phyloP scores from a whole-genome alignment of 2,888 invertebrate genomes.

The Patella caerulea region DNA sequence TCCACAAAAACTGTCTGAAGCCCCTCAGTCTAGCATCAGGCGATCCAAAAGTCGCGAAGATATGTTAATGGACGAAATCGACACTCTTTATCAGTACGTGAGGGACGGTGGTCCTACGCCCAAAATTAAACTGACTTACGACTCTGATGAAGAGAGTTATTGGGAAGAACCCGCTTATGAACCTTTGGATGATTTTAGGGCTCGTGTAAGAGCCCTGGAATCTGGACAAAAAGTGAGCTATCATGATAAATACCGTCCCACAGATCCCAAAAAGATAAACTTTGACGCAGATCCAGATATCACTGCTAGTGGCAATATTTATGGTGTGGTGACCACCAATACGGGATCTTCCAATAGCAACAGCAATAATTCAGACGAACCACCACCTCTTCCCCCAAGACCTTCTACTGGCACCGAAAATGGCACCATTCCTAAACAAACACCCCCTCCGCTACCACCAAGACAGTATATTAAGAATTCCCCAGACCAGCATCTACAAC shows the following conservation, averaged over 20 bases:
- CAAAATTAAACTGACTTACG: slow-evolving; percentile 59
- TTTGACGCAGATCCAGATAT: background rate
- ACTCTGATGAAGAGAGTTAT: slow-evolving; percentile 68
- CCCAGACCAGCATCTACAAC: background rate
- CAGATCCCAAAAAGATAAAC: slow-evolving; percentile 38
- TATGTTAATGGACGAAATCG: slow-evolving; percentile 83
- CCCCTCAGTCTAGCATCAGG: slow-evolving; percentile 28
- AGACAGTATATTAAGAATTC: background rate
- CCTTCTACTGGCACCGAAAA: background rate
- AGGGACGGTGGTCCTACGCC: slow-evolving; percentile 91
- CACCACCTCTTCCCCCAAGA: slow-evolving; percentile 22
- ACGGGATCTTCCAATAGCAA: background rate
- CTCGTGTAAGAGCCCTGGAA: slow-evolving; percentile 53
- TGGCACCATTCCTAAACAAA: background rate
- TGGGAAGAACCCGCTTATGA: slow-evolving; percentile 70
- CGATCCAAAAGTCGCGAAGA: slow-evolving; percentile 80
- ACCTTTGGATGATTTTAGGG: slow-evolving; percentile 59
- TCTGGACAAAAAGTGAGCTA: slow-evolving; percentile 50
- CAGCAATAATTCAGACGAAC: background rate
- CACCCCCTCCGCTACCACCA: slow-evolving; percentile 21
- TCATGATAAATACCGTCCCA: slow-evolving; percentile 48
- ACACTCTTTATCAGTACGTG: slow-evolving; percentile 96
- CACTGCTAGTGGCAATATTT: background rate
- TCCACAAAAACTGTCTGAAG: slow-evolving; percentile 16
- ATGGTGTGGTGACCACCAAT: background rate